Conservation (phyloP, 1,140 invertebrate genomes). For the Adelges cooleyi region DNA sequence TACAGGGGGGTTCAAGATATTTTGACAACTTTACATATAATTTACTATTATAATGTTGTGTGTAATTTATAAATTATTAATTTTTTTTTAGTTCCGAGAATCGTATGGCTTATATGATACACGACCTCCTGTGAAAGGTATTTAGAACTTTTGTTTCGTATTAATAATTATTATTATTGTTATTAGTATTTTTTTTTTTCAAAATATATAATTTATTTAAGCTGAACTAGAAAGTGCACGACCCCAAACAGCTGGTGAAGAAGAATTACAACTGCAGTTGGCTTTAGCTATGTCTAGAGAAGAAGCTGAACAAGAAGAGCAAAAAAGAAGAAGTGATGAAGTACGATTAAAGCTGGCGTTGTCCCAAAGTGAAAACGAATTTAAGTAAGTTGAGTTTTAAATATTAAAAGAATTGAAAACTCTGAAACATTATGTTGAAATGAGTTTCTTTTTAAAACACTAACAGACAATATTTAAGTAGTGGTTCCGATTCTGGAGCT, state of each 20-base stretch:
- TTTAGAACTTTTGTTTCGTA: not conserved
- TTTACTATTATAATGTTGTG: too few relatives aligned
- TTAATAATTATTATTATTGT: not conserved
- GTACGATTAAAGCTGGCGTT: slow-evolving; percentile 86
- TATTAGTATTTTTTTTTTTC: too few relatives aligned
- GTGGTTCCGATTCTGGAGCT: slow-evolving; percentile 25
- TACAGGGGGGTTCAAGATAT: too few relatives aligned
- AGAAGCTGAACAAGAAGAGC: slow-evolving; percentile 94
- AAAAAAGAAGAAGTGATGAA: slow-evolving; percentile 82
- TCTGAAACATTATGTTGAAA: not conserved
- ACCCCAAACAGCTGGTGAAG: slow-evolving; percentile 90
- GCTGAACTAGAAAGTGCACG: slow-evolving; percentile 79
- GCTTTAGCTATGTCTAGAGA: slow-evolving; percentile 97
- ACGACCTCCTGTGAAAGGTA: slow-evolving; percentile 21
- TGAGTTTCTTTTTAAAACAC: slow-evolving; percentile 1
- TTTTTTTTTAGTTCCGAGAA: slow-evolving; percentile 25
- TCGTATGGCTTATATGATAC: slow-evolving; percentile 21
- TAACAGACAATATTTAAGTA: slow-evolving; percentile 26
- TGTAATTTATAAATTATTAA: too few relatives aligned
- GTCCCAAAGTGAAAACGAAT: slow-evolving; percentile 84
- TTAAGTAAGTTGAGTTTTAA: slow-evolving; percentile 48
- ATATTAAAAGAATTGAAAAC: not conserved
- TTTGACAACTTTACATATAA: too few relatives aligned
- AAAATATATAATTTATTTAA: not conserved
- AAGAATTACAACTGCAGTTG: slow-evolving; percentile 94